A percentile compares a stretch with the other conserved stretches of the same genome.
phyloP scores from a whole-genome alignment of 92 coral and sea anemone genomes.

The Paramuricea clavata region DNA sequence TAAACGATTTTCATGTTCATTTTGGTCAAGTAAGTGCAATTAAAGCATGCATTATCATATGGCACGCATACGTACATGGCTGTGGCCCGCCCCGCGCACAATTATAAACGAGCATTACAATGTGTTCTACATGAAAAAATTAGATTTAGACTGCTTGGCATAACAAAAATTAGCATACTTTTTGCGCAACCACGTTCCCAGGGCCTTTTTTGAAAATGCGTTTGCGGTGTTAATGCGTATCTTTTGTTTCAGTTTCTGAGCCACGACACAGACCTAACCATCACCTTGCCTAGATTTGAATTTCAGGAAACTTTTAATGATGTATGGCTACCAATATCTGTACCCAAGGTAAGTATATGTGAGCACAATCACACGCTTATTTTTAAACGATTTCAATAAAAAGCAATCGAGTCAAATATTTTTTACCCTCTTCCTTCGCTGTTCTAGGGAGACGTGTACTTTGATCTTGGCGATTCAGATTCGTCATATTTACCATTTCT shows the following conservation, averaged over 20 bases:
- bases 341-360: constrained; percentile 79
- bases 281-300: constrained; percentile 89
- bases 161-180: not conserved
- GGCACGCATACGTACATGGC: not conserved
- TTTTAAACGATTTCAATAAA: too few species aligned
- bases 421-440: not conserved
- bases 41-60: not conserved
- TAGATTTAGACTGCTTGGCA: too few species aligned
- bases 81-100: not conserved
- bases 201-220: too few species aligned
- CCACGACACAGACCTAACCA: constrained; percentile 90
- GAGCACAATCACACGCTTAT: too few species aligned
- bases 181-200: not conserved
- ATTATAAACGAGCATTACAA: too few species aligned
- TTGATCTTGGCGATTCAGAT: constrained; percentile 78
- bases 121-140: too few species aligned
- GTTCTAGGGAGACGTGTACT: constrained; percentile 86
- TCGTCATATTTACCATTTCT: constrained; percentile 78
- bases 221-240: not conserved
- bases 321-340: constrained; percentile 90
- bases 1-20: constrained; percentile 90
- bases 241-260: constrained; percentile 72
- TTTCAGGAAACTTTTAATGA: constrained; percentile 78
- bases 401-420: not conserved
- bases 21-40: constrained; percentile 86